Evolutionary conservation across 2,797 vertebrate genomes (phyloP), one percentile per base, ranked within the genome.

Genomic region (Typhlichthys subterraneus): DNA sequence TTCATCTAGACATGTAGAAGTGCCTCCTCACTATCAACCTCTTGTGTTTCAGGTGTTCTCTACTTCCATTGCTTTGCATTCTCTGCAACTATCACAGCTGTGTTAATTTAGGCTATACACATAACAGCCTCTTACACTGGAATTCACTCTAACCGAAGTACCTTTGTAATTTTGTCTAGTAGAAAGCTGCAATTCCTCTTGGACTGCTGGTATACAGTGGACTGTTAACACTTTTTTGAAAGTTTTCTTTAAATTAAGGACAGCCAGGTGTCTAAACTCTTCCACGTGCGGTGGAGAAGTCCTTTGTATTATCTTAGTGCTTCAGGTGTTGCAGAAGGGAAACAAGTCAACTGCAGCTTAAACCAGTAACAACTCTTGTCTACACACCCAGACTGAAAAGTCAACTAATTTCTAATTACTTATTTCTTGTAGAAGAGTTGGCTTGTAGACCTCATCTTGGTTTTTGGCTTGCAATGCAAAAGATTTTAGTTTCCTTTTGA

Each of bases 1-100:
- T 83, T 80, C 73, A 75, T 75, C 74, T 85, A 85, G 89, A 87
- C 33, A 38, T 83, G 85, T 91, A 93, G 90, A 93, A 93, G 92
- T 92, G 91, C 87, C 88, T 90, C 93, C 93, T 92, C 83, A 80
- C 85, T 77, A 61, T 48, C 12, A 19, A 58, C 69, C 63, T 75
- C 69, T 57, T 49, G 62, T 57, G 8, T 55, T 38, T 12, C 38
- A 23, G 0, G 23, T 58, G 53, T 66, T 53, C 75, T 72, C 51
- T 2, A 50, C 51, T 58, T 73, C 56, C 70, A 46, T 14, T 61
- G 59, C 56, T 23, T 67, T 75, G 65, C 58, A 1, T 76, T 67
- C 63, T 45, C 14, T 53, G 51, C 67, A 5, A 48, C 68, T 67
- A 17, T 70, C 70, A 29, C 63, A 51, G 62, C 77, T n/a, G 61